Conservation (phyloP, 2,113 vertebrate genomes). For the Macroglossus sobrinus region DNA sequence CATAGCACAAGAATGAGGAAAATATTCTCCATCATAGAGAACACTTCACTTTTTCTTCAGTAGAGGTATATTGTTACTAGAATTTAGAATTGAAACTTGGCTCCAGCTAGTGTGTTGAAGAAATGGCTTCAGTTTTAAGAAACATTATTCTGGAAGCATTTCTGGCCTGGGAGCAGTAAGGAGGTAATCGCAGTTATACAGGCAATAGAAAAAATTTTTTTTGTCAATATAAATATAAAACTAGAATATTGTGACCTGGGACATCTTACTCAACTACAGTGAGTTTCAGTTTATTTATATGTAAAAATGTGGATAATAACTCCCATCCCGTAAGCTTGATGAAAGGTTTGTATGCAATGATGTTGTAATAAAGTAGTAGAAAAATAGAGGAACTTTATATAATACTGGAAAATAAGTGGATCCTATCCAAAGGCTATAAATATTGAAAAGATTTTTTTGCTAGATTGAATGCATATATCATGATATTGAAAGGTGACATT, state of each 20-base stretch:
- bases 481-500: neutral
- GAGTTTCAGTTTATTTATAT: neutral
- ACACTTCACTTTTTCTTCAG: neutral
- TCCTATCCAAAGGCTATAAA: neutral
- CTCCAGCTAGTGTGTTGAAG: neutral
- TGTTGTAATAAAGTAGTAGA: neutral
- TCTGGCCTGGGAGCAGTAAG: neutral
- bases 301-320: neutral
- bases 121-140: neutral
- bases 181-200: neutral
- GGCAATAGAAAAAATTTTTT: neutral
- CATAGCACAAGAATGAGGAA: neutral
- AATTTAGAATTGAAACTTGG: neutral
- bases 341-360: neutral
- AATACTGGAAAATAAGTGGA: neutral
- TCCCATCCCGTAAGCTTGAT: neutral
- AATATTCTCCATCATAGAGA: neutral
- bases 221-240: neutral
- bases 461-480: neutral
- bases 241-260: neutral
- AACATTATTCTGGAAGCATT: neutral
- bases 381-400: neutral
- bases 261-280: neutral
- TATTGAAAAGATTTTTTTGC: neutral
- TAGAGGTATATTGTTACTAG: neutral